Evolutionary conservation across 2,888 invertebrate genomes (phyloP), one percentile per base, ranked within the genome.

Genomic region (Drosophila merina): DNA sequence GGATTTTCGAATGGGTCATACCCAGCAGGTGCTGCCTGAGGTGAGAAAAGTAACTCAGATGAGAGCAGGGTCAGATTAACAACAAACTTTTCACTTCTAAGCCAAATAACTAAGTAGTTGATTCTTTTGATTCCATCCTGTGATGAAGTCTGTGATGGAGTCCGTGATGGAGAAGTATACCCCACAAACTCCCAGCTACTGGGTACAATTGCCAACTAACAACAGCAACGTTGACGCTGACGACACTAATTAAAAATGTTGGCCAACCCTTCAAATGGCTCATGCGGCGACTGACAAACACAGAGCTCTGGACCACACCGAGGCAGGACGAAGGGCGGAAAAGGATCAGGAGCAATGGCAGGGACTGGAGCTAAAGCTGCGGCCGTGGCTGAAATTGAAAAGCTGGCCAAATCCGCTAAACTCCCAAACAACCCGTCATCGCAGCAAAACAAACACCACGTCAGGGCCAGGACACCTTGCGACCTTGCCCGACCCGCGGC

Each of bases 211-310:
- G 40, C 40, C 14, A 59, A 49, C 30, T 38, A 57, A 55, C 50
- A 56, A 44, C 31, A 54, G 14, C 44, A 49, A 54, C 48, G 33
- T 42, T 38, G 63, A 66, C 64, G 45, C 14, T 54, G 79, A 76
- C 76, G 85, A 73, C 75, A 79, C 82, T 83, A 83, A 83, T 83
- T 83, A 83, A 83, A 83, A 84, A 84, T 79, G 72, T 76, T 84
- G 76, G 73, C 59, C 69, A 84, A 77, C 72, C 82, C 79, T 57
- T 69, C 63, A 26, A 58, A 54, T 54, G 51, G 54, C 51, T 51
- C 63, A 63, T 42, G 68, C 55, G 63, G 51, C 55, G 42, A 33
- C 64, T 72, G 72, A 47, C 72, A 57, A 57, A 45, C 44, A 40
- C 52, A 57, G 72, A 72, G 52, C 49, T 59, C 62, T 63, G 63